Conservation (phyloP, 2,797 vertebrate species). For the Delichon dasypus region DNA sequence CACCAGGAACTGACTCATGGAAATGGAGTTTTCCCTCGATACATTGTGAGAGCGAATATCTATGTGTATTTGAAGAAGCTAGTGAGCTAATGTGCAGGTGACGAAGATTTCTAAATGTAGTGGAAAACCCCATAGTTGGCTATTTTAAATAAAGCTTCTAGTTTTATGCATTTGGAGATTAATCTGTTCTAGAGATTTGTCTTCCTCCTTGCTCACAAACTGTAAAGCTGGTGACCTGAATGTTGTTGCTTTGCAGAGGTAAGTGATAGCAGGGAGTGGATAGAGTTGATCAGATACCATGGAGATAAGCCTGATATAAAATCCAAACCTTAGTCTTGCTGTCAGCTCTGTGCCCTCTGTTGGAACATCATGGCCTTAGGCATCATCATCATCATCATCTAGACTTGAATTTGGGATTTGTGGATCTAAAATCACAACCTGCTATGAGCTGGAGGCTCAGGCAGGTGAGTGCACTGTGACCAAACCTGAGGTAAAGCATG, state of each 20-base stretch:
- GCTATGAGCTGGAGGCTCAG: not conserved
- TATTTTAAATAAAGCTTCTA: not conserved
- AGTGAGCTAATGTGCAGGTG: not conserved
- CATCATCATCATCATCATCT: not conserved
- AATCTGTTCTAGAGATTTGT: not conserved
- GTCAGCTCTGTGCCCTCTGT: not conserved
- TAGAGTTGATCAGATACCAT: not conserved
- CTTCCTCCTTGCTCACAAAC: not conserved
- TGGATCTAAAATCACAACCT: not conserved
- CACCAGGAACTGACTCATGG: not conserved
- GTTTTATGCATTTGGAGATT: not conserved
- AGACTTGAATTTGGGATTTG: not conserved
- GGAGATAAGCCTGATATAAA: not conserved
- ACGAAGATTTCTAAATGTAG: not conserved
- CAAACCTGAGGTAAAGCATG: not conserved
- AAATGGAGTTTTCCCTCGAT: not conserved
- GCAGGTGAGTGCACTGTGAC: not conserved
- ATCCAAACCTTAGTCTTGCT: not conserved
- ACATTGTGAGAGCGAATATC: rapidly evolving
- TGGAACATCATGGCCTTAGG: not conserved
- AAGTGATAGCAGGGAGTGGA: not conserved
- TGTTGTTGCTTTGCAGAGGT: not conserved
- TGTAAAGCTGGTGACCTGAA: not conserved
- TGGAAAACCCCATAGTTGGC: not conserved
- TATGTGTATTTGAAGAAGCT: not conserved